These are phyloP conservation scores for Lysandra bellargus DNA, from an alignment of 2,888 invertebrate genomes.

Conservation along the genomic window DNA sequence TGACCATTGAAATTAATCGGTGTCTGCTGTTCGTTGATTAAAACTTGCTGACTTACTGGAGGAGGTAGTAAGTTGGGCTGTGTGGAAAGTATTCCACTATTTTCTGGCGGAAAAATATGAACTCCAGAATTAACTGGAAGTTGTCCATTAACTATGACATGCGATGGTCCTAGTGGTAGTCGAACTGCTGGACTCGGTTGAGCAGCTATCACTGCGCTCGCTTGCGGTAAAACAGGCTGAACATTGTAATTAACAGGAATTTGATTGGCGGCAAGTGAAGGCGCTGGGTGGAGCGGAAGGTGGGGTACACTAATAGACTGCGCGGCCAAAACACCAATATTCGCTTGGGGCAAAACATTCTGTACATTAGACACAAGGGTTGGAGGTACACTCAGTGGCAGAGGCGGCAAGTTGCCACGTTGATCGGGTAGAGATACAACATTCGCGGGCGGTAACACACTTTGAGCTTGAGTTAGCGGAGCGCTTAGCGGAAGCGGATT, in stretches of 20 bases:
- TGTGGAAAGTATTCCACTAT: neutral
- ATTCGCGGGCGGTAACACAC: neutral
- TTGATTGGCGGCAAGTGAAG: neutral
- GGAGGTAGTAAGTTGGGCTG: neutral
- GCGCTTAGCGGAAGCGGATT: neutral
- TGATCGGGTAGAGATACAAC: neutral
- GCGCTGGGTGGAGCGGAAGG: neutral
- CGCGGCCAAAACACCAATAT: neutral
- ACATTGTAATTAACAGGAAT: neutral
- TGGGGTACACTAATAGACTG: neutral
- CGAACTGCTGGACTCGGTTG: neutral
- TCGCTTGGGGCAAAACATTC: constrained; percentile 8
- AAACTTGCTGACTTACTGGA: neutral
- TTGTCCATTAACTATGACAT: neutral
- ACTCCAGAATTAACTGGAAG: neutral
- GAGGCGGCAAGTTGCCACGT: neutral
- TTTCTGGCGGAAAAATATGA: neutral
- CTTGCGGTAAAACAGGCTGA: neutral
- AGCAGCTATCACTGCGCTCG: neutral
- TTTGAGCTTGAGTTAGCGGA: neutral
- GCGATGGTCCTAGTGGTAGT: neutral
- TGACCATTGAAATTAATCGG: neutral
- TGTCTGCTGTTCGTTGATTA: neutral
- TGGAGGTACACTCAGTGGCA: neutral
- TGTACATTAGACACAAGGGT: neutral